Percentiles rank a stretch among this genome's conserved stretches.
These are phyloP conservation scores for Odontamblyopus lacepedii DNA, from an alignment of 2,797 vertebrate species.

Conservation along the genomic window DNA sequence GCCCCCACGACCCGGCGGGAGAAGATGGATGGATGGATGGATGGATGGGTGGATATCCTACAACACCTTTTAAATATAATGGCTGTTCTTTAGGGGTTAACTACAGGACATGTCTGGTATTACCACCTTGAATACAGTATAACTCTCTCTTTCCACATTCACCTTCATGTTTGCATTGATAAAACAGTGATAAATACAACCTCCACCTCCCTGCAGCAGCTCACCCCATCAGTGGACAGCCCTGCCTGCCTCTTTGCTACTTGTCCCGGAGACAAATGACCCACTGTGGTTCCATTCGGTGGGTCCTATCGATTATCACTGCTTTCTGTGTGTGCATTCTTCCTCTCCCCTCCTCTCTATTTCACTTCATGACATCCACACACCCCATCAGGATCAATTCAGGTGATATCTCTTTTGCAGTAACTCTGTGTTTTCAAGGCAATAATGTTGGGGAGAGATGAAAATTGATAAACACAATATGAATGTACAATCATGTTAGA, in stretches of 20 bases:
- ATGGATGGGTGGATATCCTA: too few relatives aligned
- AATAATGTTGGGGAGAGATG: background rate
- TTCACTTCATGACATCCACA: slow-evolving; percentile 39
- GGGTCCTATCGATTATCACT: slow-evolving; percentile 57
- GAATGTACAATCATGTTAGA: background rate
- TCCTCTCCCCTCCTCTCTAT: slow-evolving; percentile 17
- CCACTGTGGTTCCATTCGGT: slow-evolving; percentile 36
- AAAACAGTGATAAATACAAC: slow-evolving; percentile 56
- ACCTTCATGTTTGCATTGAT: slow-evolving; percentile 53
- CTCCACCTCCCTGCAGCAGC: slow-evolving; percentile 39
- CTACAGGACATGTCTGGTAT: background rate
- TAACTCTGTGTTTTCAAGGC: slow-evolving; percentile 1
- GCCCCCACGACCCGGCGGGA: too few relatives aligned
- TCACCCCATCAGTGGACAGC: slow-evolving; percentile 52
- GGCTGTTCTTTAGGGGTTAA: background rate
- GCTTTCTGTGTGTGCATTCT: slow-evolving; percentile 20
- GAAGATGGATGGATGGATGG: too few relatives aligned
- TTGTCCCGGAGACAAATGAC: slow-evolving; percentile 62
- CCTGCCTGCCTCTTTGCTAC: slow-evolving; percentile 28
- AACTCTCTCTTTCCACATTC: slow-evolving; percentile 11
- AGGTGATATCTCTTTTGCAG: slow-evolving; percentile 47
- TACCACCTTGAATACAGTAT: background rate
- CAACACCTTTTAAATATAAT: background rate
- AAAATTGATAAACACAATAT: background rate
- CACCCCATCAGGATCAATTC: slow-evolving; percentile 62